A percentile compares a stretch with the other conserved stretches of the same genome.
phyloP scores from a whole-genome alignment of 2,888 invertebrate genomes.

The Sarcophaga variegata region DNA sequence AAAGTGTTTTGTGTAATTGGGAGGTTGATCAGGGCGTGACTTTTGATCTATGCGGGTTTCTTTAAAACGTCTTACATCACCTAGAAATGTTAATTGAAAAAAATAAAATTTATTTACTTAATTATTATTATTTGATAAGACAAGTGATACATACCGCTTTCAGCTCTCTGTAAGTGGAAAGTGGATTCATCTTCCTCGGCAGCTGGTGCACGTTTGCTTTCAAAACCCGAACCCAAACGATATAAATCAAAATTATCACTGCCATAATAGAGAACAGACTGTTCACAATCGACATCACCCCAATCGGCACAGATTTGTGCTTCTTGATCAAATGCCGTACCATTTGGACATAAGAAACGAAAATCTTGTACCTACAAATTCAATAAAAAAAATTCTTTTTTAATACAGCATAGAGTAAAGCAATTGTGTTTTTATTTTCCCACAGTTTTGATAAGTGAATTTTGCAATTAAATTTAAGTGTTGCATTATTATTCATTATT shows the following conservation, averaged over 20 bases:
- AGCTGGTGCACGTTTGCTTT: constrained; percentile 85
- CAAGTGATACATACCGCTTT: constrained; percentile 82
- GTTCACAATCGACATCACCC: constrained; percentile 94
- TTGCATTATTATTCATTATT: neutral
- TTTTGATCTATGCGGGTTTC: constrained; percentile 80
- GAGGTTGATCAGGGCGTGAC: constrained; percentile 76
- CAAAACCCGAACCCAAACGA: constrained; percentile 89
- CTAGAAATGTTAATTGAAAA: constrained; percentile 65
- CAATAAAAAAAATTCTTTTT: constrained; percentile 29
- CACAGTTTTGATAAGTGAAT: constrained; percentile 55
- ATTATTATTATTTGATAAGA: constrained; percentile 49
- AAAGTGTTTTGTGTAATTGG: constrained; percentile 74
- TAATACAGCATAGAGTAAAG: neutral
- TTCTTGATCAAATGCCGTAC: constrained; percentile 95
- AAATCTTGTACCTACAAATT: constrained; percentile 87
- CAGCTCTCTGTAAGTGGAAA: constrained; percentile 88
- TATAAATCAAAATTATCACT: constrained; percentile 94
- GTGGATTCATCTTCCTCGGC: constrained; percentile 87
- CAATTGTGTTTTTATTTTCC: constrained; percentile 20
- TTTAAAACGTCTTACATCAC: constrained; percentile 79
- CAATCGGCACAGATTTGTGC: constrained; percentile 95
- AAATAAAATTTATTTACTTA: neutral
- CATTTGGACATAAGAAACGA: constrained; percentile 94
- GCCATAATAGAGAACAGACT: constrained; percentile 89
- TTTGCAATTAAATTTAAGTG: constrained; percentile 33